Conservation (phyloP, 2,113 vertebrate species). For the Dipodomys spectabilis region DNA sequence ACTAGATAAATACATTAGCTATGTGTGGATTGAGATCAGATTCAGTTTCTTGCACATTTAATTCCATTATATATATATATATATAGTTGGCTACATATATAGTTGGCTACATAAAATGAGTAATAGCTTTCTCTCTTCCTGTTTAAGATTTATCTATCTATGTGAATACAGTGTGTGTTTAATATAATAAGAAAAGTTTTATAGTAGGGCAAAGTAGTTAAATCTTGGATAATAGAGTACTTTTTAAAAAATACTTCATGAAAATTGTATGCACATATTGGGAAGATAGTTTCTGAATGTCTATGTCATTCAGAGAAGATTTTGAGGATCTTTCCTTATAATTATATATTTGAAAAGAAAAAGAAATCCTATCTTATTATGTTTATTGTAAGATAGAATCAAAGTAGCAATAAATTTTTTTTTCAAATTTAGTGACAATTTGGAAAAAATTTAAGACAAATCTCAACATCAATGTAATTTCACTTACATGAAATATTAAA, state of each 20-base stretch:
- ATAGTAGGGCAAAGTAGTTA: not conserved
- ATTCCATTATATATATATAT: no score
- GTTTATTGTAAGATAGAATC: not conserved
- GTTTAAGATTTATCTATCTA: no score
- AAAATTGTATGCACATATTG: slow-evolving; percentile 12
- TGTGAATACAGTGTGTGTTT: not conserved
- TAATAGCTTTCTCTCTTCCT: no score
- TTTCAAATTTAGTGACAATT: not conserved
- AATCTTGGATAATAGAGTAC: not conserved
- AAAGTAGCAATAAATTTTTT: not conserved
- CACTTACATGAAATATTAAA: not conserved
- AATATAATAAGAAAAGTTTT: not conserved
- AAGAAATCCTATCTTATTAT: not conserved
- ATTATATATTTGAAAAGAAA: not conserved
- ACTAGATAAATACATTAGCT: slow-evolving; percentile 20
- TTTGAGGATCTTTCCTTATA: slow-evolving; percentile 8
- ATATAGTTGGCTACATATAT: no score
- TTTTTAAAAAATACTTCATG: not conserved
- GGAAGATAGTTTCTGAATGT: not conserved
- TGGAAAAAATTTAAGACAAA: not conserved
- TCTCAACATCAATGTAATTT: not conserved
- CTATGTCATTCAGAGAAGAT: not conserved
- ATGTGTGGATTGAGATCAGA: not conserved
- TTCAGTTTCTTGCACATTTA: no score
- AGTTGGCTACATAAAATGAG: no score